These are phyloP conservation scores for Pilophorus perplexus DNA, from an alignment of 2,888 invertebrate genomes.

Conservation along the genomic window DNA sequence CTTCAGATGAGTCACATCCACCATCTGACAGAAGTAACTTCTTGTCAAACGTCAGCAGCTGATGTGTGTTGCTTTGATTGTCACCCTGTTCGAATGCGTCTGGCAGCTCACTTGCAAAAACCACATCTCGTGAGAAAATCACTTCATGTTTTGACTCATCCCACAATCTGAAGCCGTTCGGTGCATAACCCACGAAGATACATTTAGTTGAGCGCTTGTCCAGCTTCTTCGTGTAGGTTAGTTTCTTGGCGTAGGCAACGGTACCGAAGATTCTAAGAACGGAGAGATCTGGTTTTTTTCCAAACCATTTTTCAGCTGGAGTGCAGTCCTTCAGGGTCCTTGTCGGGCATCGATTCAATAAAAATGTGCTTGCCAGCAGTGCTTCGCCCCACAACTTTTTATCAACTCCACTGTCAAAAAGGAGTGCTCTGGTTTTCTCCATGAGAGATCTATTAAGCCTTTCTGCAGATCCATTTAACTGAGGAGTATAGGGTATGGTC, in stretches of 20 bases:
- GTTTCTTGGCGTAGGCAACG: not conserved
- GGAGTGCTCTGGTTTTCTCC: constrained; percentile 17
- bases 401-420: not conserved
- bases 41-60: not conserved
- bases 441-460: constrained; percentile 1
- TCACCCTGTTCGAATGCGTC: not conserved
- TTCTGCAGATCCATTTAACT: not conserved
- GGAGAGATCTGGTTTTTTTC: constrained; percentile 11
- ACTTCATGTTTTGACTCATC: constrained; percentile 23
- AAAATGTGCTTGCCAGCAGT: not conserved
- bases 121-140: constrained; percentile 10
- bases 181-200: constrained; percentile 26
- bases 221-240: constrained; percentile 6
- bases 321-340: not conserved
- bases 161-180: constrained; percentile 20
- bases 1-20: too few species aligned
- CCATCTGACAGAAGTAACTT: too few species aligned
- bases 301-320: constrained; percentile 23
- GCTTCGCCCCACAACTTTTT: constrained; percentile 9
- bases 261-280: constrained; percentile 9
- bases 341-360: not conserved
- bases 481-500: not conserved
- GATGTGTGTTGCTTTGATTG: not conserved
- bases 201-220: constrained; percentile 1
- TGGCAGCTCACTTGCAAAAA: not conserved